A percentile compares a stretch with the other conserved stretches of the same genome.
Evolutionary conservation across 2,888 invertebrate genomes (phyloP).

Genomic region (Esperia sulphurella): DNA sequence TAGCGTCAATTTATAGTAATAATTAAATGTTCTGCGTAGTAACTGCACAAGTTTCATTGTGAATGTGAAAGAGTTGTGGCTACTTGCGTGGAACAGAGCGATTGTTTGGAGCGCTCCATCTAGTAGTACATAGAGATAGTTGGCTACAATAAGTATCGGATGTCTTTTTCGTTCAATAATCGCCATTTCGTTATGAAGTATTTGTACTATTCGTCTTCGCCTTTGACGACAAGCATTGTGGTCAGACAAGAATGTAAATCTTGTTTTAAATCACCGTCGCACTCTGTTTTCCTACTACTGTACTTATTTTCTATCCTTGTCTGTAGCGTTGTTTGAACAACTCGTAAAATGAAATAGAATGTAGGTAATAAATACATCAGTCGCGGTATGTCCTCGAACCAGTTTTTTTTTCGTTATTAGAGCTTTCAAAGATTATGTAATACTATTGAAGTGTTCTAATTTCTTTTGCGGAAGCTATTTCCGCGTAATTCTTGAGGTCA

Average conservation of each 20-base stretch:
- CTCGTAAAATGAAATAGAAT: not conserved
- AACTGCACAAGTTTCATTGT: too few species aligned
- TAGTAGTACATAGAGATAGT: too few species aligned
- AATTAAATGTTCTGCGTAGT: too few species aligned
- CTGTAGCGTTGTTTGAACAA: not conserved
- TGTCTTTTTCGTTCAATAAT: too few species aligned
- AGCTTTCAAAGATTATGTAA: not conserved
- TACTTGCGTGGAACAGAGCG: too few species aligned
- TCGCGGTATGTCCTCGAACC: not conserved
- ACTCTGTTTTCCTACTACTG: slow-evolving; percentile 23
- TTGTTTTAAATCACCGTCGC: slow-evolving; percentile 24
- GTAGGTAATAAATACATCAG: slow-evolving; percentile 12
- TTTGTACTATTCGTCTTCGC: slow-evolving; percentile 34
- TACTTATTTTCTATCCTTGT: slow-evolving; percentile 13
- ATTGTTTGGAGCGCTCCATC: too few species aligned
- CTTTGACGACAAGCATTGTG: slow-evolving; percentile 41
- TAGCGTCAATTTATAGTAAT: too few species aligned
- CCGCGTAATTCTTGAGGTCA: slow-evolving; percentile 38
- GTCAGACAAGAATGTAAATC: slow-evolving; percentile 43
- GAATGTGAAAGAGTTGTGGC: too few species aligned
- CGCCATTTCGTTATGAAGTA: slow-evolving; percentile 1
- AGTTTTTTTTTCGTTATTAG: not conserved
- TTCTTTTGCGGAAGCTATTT: not conserved
- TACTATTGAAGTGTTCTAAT: not conserved
- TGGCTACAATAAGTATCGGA: too few species aligned